phyloP scores from a whole-genome alignment of 2,797 vertebrate genomes.

The Champsocephalus gunnari region DNA sequence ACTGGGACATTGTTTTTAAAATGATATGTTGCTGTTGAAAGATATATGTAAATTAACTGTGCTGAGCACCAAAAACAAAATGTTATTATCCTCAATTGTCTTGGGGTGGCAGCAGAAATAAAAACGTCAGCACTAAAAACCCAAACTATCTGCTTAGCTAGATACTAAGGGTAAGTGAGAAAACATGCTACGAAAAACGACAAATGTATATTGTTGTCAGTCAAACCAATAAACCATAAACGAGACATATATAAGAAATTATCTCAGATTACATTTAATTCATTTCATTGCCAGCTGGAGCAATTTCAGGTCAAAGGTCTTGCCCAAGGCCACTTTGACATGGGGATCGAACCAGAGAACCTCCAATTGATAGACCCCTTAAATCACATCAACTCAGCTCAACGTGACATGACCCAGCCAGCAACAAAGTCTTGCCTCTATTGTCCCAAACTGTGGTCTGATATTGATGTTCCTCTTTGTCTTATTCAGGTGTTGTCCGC shows the following conservation, averaged over 20 bases:
- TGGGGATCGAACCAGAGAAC: no score
- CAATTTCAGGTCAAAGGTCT: no score
- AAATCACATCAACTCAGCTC: no score
- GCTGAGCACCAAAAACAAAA: slow-evolving; percentile 37
- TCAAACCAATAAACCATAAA: neutral
- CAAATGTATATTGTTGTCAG: neutral
- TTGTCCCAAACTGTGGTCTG: neutral
- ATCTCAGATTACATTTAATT: no score
- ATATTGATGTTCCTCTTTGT: slow-evolving; percentile 35
- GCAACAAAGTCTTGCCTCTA: neutral
- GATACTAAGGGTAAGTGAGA: slow-evolving; percentile 15
- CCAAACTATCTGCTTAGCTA: slow-evolving; percentile 31
- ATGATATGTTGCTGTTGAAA: slow-evolving; percentile 28
- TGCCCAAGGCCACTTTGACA: no score
- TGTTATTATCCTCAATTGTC: slow-evolving; percentile 15
- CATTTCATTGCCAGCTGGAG: no score
- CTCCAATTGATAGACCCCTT: no score
- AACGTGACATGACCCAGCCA: no score
- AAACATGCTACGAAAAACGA: neutral
- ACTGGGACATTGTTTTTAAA: slow-evolving; percentile 27
- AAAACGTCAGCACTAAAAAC: slow-evolving; percentile 34
- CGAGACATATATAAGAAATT: no score
- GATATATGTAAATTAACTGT: slow-evolving; percentile 23
- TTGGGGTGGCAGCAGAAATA: slow-evolving; percentile 12
- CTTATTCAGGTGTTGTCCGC: slow-evolving; percentile 90